phyloP scores from a whole-genome alignment of 1,140 invertebrate genomes.

The Sycophila sp. region DNA sequence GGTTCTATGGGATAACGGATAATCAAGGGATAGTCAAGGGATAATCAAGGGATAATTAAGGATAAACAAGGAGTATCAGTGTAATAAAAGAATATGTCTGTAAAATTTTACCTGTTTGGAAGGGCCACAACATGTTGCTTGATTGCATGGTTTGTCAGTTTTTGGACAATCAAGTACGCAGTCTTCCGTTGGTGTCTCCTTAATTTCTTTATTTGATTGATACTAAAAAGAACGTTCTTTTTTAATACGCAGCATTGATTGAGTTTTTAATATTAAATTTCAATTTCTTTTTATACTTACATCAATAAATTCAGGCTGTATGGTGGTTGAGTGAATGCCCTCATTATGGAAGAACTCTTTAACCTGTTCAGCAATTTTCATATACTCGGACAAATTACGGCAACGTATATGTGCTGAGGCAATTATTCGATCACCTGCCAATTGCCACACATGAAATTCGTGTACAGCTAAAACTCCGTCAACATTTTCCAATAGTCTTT shows the following conservation, averaged over 20 bases:
- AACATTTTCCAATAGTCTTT: slow-evolving; percentile 83
- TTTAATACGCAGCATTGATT: no score
- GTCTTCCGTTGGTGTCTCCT: slow-evolving; percentile 69
- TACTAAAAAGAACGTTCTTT: slow-evolving; percentile 61
- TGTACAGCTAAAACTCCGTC: slow-evolving; percentile 92
- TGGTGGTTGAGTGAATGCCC: slow-evolving; percentile 91
- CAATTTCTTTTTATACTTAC: slow-evolving; percentile 49
- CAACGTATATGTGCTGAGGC: slow-evolving; percentile 93
- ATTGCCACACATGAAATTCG: slow-evolving; percentile 94
- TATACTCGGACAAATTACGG: slow-evolving; percentile 87
- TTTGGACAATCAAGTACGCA: slow-evolving; percentile 89
- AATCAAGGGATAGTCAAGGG: slow-evolving; percentile 3
- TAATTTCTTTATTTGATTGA: slow-evolving; percentile 65
- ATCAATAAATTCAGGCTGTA: slow-evolving; percentile 90
- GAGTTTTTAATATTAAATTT: no score
- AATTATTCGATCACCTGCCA: slow-evolving; percentile 91
- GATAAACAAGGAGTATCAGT: no score
- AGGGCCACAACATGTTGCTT: slow-evolving; percentile 84
- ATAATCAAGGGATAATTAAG: slow-evolving; percentile 4
- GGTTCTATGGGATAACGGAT: slow-evolving; percentile 43
- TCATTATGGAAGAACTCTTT: slow-evolving; percentile 96
- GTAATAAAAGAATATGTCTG: not conserved
- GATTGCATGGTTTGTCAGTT: slow-evolving; percentile 83
- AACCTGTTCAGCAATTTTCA: slow-evolving; percentile 92
- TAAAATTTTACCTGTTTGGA: slow-evolving; percentile 70